Base-by-base conservation (phyloP, 2,797 vertebrate species). In the Anguilla marmorata region DNA sequence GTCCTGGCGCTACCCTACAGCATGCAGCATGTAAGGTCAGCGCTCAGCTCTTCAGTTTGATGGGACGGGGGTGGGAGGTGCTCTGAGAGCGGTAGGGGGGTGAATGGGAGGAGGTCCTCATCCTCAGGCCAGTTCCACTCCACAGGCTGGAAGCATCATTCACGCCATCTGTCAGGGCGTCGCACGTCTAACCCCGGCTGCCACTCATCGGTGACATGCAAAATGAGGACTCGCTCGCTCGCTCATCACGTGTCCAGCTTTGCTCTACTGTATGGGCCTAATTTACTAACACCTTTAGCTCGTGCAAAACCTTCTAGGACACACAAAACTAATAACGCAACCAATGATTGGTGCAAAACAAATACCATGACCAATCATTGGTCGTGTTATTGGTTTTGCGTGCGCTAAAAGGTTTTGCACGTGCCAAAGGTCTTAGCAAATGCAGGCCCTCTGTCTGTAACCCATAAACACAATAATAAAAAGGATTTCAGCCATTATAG, bases 41-140 rank as follows among this genome's bases (percentile, higher is more conserved):
- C 8, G 5, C 76, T 45, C 19, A 41, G 5, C 14, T 19, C 58
- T 86, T 56, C 58, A n/a, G 7, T 45, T 69, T 21, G 37, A 8
- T 0, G 24, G 24, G 30, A 56, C 1, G 52, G 14, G 33, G 50
- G 52, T 3, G 2, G 84, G 27, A 3, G 50, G 52, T 11, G 24
- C 24, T 19, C 50, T 48, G 41, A 45, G 85, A 48, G 85, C 54
- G n/a, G 24, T 41, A 41, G 24, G 54, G 37, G 14, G 86, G 19
- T 86, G 63, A 76, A 41, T 69, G 41, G 21, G 41, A 66, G 21
- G 63, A 86, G 60, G 37, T 16, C 58, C 11, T 50, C 27, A 45
- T 86, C 60, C 85, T 86, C 16, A 30, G 66, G 69, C n/a, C 86
- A 14, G 27, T 74, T 76, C 48, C 86, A 76, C 45, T 76, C 63